phyloP scores from a whole-genome alignment of 2,888 invertebrate species.

The Ypsolopha sequella region DNA sequence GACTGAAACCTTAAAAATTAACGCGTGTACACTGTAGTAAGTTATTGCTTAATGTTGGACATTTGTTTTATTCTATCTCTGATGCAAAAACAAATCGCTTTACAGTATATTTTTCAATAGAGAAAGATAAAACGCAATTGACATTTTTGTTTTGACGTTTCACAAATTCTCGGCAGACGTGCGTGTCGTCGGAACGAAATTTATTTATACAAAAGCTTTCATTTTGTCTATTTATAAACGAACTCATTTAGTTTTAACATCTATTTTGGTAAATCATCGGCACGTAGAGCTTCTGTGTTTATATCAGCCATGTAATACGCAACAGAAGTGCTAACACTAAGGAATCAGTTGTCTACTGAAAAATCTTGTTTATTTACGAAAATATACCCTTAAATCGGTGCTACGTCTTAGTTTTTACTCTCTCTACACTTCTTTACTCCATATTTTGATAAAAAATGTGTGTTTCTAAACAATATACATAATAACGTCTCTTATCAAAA shows the following conservation, averaged over 20 bases:
- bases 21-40: too few species aligned
- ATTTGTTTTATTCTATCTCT: too few species aligned
- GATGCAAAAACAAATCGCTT: too few species aligned
- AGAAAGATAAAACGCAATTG: not conserved
- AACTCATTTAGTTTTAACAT: slow-evolving; percentile 41
- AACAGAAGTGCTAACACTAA: slow-evolving; percentile 18
- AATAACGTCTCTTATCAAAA: slow-evolving; percentile 2
- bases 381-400: slow-evolving; percentile 15
- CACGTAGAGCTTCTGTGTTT: slow-evolving; percentile 40
- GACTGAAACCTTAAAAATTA: too few species aligned
- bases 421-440: not conserved
- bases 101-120: too few species aligned
- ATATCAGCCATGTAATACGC: slow-evolving; percentile 26
- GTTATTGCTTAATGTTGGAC: too few species aligned
- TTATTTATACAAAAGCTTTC: slow-evolving; percentile 53
- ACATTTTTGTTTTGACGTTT: slow-evolving; percentile 6
- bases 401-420: slow-evolving; percentile 1
- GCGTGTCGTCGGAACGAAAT: slow-evolving; percentile 12
- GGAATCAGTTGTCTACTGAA: slow-evolving; percentile 16
- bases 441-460: not conserved
- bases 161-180: not conserved
- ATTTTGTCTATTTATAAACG: slow-evolving; percentile 55
- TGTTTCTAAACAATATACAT: not conserved
- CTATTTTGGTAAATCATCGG: slow-evolving; percentile 35
- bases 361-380: slow-evolving; percentile 17